phyloP scores from a whole-genome alignment of 1,140 invertebrate species.

The Gryllus bimaculatus region DNA sequence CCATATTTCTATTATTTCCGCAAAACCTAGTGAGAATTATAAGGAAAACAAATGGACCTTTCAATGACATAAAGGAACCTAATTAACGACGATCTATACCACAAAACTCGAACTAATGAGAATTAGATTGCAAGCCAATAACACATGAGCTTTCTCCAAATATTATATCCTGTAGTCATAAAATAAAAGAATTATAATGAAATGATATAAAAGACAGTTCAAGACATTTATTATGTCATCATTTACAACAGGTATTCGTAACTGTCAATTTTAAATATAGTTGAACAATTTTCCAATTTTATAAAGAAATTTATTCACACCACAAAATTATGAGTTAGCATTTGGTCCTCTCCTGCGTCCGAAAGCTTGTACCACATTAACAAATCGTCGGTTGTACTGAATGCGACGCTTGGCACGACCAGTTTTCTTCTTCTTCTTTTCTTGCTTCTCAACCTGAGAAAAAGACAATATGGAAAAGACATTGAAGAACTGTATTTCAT shows the following conservation, averaged over 20 bases:
- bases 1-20: no score
- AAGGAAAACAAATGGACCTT: no score
- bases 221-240: neutral
- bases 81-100: no score
- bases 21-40: no score
- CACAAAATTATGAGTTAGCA: slow-evolving; percentile 64
- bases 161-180: no score
- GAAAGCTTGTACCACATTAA: slow-evolving; percentile 90
- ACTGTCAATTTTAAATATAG: neutral
- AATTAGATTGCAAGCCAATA: no score
- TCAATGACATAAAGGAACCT: no score
- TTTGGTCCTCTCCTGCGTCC: slow-evolving; percentile 95
- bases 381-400: slow-evolving; percentile 97
- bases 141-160: no score
- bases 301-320: neutral
- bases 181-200: no score
- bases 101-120: no score
- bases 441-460: slow-evolving; percentile 85
- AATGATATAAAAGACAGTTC: neutral
- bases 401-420: slow-evolving; percentile 96
- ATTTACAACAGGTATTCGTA: neutral
- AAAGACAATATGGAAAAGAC: neutral
- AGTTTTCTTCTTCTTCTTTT: slow-evolving; percentile 99
- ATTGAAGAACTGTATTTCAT: no score
- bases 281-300: neutral